Conservation (phyloP, 2,113 vertebrate species). For the Crotalus tigris region DNA sequence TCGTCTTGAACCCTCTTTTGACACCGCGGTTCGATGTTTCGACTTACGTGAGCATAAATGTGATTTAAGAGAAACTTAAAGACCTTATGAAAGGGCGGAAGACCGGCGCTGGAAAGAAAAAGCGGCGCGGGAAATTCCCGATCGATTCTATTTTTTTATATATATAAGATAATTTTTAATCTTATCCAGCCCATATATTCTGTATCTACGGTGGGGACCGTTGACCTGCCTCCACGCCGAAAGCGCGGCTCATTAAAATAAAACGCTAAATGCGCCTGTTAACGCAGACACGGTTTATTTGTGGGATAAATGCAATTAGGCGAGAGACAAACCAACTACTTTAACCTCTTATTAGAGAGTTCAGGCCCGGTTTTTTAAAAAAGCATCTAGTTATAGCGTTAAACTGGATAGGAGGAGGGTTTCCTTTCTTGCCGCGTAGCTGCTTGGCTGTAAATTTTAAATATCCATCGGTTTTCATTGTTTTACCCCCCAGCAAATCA, state of each 20-base stretch:
- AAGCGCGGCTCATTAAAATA: slow-evolving; percentile 66
- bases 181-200: background rate
- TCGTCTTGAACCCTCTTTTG: slow-evolving; percentile 26
- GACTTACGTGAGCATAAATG: background rate
- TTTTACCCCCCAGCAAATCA: slow-evolving; percentile 42
- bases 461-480: slow-evolving; percentile 31
- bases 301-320: slow-evolving; percentile 61
- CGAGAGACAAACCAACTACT: slow-evolving; percentile 45
- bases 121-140: background rate
- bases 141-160: background rate
- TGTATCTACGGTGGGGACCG: background rate
- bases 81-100: slow-evolving; percentile 24
- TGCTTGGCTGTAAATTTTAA: background rate
- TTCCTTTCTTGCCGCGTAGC: background rate
- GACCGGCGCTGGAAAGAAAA: slow-evolving; percentile 56
- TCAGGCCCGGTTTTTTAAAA: slow-evolving; percentile 22
- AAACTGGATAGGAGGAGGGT: background rate
- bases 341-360: slow-evolving; percentile 59
- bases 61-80: slow-evolving; percentile 33
- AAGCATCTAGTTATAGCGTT: slow-evolving; percentile 27
- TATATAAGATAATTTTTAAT: background rate
- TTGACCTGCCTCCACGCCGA: background rate
- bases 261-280: slow-evolving; percentile 65
- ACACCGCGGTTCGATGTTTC: slow-evolving; percentile 3
- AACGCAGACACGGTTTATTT: slow-evolving; percentile 58